Base-by-base conservation (phyloP, 2,113 vertebrate species). In the Melanerpes formicivorus region DNA sequence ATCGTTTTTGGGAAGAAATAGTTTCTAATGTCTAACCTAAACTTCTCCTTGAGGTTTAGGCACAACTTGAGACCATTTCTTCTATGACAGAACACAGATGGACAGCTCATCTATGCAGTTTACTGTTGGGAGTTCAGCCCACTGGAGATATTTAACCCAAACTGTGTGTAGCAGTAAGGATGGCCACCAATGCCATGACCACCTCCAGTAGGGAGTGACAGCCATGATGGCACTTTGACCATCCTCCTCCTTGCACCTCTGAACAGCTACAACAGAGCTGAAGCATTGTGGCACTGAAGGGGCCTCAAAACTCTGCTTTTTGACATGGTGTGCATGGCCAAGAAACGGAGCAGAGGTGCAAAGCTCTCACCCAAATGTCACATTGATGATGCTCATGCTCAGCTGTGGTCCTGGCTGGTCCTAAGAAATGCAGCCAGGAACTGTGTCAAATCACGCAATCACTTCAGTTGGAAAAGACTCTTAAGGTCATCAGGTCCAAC, bases 81-180 rank as follows among this genome's bases (percentile, higher is more conserved):
- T 55, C 52, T 54, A 23, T 54, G 52, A 54, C 22, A 25, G 52
- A 54, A 54, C 52, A 54, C 19, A 54, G 52, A 9, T 3, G 11
- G 70, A 15, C 54, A 76, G 7, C 30, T 22, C 6, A 0, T 67
- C 48, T 16, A 4, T 60, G 14, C 0, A 2, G 55, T 19, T 78
- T 64, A 19, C 23, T 40, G 3, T n/a, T 46, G 54, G 46, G 42
- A 46, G 9, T 34, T 21, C 42, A 78, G 11, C 62, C 66, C 6
- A 0, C 5, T 37, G 79, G 58, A 84, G 42, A n/a, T 74, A 27
- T 7, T 62, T 78, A 50, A 18, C 7, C 22, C 3, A 3, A n/a
- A 54, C 14, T 10, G 4, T 0, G 0, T 12, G 30, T 88, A 60
- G 29, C 26, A 9, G 27, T 30, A 74, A 0, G 3, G 11, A 46